Conservation (phyloP, 1,140 invertebrate genomes). For the Stegodyphus dumicola region DNA sequence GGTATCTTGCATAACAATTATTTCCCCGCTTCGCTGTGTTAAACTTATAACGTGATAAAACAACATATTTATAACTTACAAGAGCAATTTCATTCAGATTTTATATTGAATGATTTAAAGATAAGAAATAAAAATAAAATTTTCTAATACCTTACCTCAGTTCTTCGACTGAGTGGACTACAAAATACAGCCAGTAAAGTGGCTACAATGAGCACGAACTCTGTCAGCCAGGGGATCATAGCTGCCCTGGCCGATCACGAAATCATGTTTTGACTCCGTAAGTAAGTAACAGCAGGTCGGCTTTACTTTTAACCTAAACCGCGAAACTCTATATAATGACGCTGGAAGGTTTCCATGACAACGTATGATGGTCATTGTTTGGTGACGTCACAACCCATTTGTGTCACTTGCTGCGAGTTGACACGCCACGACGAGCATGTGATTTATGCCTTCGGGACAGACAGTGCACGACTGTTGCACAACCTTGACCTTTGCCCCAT, state of each 20-base stretch:
- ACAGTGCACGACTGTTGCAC: constrained; percentile 39
- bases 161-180: background rate
- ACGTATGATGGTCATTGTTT: constrained; percentile 31
- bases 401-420: constrained; percentile 35
- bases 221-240: constrained; percentile 42
- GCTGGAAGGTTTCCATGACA: constrained; percentile 28
- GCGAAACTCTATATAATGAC: background rate
- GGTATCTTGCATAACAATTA: too few species aligned
- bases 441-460: constrained; percentile 29
- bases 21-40: too few species aligned
- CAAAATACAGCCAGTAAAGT: constrained; percentile 21
- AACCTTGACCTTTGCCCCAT: constrained; percentile 38
- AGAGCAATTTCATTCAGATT: too few species aligned
- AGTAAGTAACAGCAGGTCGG: constrained; percentile 16
- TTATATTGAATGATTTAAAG: background rate
- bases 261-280: constrained; percentile 24
- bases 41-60: too few species aligned
- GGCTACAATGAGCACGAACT: constrained; percentile 38
- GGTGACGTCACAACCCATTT: constrained; percentile 51
- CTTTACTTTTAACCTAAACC: constrained; percentile 9
- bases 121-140: background rate
- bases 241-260: constrained; percentile 45
- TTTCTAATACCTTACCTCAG: background rate
- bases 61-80: too few species aligned
- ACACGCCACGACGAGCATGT: constrained; percentile 43